phyloP scores from a whole-genome alignment of 1,140 invertebrate species.

The Tetramorium simillimum region DNA sequence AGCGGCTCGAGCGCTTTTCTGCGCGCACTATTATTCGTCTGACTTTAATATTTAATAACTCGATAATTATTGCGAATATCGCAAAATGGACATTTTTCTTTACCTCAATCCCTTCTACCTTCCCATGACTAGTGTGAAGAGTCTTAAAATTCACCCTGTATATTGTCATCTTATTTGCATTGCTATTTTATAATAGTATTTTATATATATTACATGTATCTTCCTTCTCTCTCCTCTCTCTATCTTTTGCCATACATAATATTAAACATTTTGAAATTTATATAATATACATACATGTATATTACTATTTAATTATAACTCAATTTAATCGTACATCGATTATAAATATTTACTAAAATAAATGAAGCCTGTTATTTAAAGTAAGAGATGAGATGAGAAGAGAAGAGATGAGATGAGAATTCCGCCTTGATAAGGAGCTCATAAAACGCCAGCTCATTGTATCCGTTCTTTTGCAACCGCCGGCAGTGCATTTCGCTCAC shows the following conservation, averaged over 20 bases:
- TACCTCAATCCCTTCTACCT: no score
- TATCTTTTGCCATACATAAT: neutral
- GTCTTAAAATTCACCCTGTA: no score
- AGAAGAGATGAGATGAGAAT: neutral
- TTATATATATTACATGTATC: neutral
- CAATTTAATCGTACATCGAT: neutral
- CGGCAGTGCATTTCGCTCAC: neutral
- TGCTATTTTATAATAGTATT: neutral
- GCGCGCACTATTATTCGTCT: no score
- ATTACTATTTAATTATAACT: neutral
- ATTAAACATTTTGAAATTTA: neutral
- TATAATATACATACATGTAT: neutral
- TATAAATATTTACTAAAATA: neutral
- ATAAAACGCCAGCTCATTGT: conserved; percentile 7
- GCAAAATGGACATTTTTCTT: no score
- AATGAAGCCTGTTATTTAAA: neutral
- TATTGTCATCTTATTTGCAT: neutral
- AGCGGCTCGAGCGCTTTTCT: no score
- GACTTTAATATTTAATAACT: no score
- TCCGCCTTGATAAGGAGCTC: neutral
- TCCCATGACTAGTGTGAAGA: no score
- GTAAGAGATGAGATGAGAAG: neutral
- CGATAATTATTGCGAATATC: no score
- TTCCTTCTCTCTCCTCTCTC: no score
- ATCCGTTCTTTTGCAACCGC: conserved; percentile 25